phyloP scores from a whole-genome alignment of 2,888 invertebrate species.

The Platynereis dumerilii region DNA sequence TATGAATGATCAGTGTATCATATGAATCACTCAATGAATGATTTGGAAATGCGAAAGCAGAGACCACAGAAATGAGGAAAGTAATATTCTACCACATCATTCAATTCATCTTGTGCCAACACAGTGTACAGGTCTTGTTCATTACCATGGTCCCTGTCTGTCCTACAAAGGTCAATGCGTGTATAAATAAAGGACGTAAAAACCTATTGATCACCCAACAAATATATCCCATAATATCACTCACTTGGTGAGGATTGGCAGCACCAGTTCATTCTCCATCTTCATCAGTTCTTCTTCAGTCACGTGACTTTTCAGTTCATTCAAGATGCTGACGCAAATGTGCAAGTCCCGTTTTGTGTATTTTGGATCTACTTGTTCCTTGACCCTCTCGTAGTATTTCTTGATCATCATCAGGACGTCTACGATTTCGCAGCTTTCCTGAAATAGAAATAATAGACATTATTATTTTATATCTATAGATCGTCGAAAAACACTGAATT shows the following conservation, averaged over 20 bases:
- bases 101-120: too few species aligned
- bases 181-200: too few species aligned
- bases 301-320: slow-evolving; percentile 36
- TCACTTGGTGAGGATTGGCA: slow-evolving; percentile 31
- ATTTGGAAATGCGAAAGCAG: too few species aligned
- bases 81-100: too few species aligned
- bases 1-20: too few species aligned
- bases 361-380: background rate
- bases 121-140: too few species aligned
- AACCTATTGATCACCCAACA: too few species aligned
- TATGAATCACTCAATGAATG: too few species aligned
- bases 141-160: too few species aligned
- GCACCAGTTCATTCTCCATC: slow-evolving; percentile 27
- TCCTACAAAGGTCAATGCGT: too few species aligned
- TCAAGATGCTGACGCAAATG: slow-evolving; percentile 36
- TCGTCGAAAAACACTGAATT: background rate
- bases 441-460: background rate
- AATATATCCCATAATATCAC: too few species aligned
- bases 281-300: slow-evolving; percentile 21
- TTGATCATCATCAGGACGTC: slow-evolving; percentile 34
- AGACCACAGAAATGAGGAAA: too few species aligned
- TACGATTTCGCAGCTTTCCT: slow-evolving; percentile 26
- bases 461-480: background rate
- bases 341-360: slow-evolving; percentile 35
- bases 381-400: slow-evolving; percentile 27